These are phyloP conservation scores for Sarcophaga subvicina DNA, from an alignment of 2,888 invertebrate species.

Conservation along the genomic window DNA sequence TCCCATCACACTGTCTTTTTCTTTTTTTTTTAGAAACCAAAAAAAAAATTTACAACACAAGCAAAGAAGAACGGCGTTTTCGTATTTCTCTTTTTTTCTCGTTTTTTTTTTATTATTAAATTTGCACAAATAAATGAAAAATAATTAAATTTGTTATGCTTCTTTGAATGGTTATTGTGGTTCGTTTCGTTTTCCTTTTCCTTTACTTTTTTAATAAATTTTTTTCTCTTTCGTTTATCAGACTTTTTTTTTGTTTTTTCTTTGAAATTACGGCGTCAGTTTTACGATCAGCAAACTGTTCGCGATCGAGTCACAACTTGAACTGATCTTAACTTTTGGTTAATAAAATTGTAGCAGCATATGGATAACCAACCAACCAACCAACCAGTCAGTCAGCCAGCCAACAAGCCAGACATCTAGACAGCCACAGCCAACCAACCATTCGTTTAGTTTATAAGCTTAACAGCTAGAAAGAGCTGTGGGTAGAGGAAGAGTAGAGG, in stretches of 20 bases:
- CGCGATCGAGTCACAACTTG: conserved; percentile 62
- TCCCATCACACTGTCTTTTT: conserved; percentile 31
- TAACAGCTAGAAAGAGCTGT: conserved; percentile 37
- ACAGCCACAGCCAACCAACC: conserved; percentile 11
- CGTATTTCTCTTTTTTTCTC: background rate
- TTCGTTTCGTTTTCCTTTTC: conserved; percentile 19
- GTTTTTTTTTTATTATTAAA: background rate
- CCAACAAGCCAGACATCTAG: background rate
- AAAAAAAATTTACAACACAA: too few species aligned
- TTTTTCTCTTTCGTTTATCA: background rate
- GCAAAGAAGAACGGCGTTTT: conserved; percentile 23
- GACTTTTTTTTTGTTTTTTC: background rate
- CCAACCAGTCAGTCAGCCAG: conserved; percentile 9
- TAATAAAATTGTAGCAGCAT: conserved; percentile 40
- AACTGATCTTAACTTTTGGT: conserved; percentile 65
- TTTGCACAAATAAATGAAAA: conserved; percentile 17
- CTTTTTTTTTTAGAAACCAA: too few species aligned
- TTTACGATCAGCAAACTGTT: conserved; percentile 58
- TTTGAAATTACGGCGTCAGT: conserved; percentile 2
- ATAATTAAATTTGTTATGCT: conserved; percentile 22
- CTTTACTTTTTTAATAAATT: background rate
- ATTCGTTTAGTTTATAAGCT: conserved; percentile 17
- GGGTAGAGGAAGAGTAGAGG: conserved; percentile 9
- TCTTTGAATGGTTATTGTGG: conserved; percentile 19
- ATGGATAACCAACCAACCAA: conserved; percentile 40